phyloP scores from a whole-genome alignment of 2,888 invertebrate genomes.

The Leucania comma region DNA sequence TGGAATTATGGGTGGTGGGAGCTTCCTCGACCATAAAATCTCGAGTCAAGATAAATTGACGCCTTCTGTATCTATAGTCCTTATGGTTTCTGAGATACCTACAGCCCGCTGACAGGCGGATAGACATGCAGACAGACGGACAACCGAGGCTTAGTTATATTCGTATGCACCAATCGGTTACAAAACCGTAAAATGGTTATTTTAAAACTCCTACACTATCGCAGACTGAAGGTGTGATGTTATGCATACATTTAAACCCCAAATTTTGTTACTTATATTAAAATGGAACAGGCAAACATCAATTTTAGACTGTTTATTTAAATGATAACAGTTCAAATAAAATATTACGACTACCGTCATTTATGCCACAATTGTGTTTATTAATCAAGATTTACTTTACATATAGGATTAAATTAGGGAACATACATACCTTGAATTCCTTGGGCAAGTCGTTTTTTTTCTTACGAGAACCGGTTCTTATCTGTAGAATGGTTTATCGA shows the following conservation, averaged over 20 bases:
- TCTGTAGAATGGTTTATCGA: conserved; percentile 53
- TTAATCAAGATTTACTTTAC: background rate
- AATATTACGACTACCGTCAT: conserved; percentile 31
- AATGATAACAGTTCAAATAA: conserved; percentile 19
- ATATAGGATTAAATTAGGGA: conserved; percentile 17
- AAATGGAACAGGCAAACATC: background rate
- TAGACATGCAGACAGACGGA: too few relatives aligned
- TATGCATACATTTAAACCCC: background rate
- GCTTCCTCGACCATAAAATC: too few relatives aligned
- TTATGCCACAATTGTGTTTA: background rate
- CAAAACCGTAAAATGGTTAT: too few relatives aligned
- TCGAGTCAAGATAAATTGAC: too few relatives aligned
- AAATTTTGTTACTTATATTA: background rate
- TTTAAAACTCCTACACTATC: too few relatives aligned
- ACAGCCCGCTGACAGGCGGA: too few relatives aligned
- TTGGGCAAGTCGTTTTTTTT: conserved; percentile 36
- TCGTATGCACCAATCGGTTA: too few relatives aligned
- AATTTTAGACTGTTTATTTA: conserved; percentile 18
- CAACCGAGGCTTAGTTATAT: too few relatives aligned
- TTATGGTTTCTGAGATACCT: too few relatives aligned
- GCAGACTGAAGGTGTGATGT: background rate
- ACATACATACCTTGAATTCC: conserved; percentile 60
- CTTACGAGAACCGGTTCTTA: conserved; percentile 54
- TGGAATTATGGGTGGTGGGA: too few relatives aligned
- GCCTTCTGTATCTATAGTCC: too few relatives aligned